Base-by-base conservation (phyloP, 1,140 invertebrate genomes). In the Tetranychus cinnabarinus region DNA sequence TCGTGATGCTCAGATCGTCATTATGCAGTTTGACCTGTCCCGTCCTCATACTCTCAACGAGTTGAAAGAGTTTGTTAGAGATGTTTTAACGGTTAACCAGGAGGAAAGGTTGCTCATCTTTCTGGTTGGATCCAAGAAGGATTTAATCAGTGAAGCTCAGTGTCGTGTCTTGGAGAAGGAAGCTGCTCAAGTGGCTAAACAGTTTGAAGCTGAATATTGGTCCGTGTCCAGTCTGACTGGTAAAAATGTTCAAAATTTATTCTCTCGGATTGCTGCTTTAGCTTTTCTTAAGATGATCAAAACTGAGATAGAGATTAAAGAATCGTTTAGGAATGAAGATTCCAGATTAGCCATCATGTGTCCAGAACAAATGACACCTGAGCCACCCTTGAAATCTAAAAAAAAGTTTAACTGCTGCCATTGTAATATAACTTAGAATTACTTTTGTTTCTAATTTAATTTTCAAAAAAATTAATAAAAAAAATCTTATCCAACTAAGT, bases 111-210 rank as follows among this genome's bases (percentile, higher is more conserved):
- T 82, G 48, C 71, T 82, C 36, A 73, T 84, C 52, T 87, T 88
- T 74, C 70, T 89, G 42, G 79, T 88, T 60, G 86, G 84, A 62
- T 83, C 83, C 8, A 88, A 89, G 69, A 78, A 78, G 62, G 86
- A 89, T 75, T 70, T 82, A 59, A 58, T 75, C 37, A 77, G 77
- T 4, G 75, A 77, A 58, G 76, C 77, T 61, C 73, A 77, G 5
- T 83, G 79, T 66, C 70, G 77, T 45, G 72, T 78, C 60, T 75
- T 84, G 37, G 81, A 85, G 69, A 71, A 70, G 56, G 70, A 78
- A 65, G 84, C 82, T 0, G 66, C 74, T 1, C 71, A 74, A 61
- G 70, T 82, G 39, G 82, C 85, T 2, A 74, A 74, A 23, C 71
- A 76, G 10, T 68, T 88, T 46, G 75, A 78, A 58, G 85, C 84